Conservation (phyloP, 2,113 vertebrate species). For the Dinomys branickii region DNA sequence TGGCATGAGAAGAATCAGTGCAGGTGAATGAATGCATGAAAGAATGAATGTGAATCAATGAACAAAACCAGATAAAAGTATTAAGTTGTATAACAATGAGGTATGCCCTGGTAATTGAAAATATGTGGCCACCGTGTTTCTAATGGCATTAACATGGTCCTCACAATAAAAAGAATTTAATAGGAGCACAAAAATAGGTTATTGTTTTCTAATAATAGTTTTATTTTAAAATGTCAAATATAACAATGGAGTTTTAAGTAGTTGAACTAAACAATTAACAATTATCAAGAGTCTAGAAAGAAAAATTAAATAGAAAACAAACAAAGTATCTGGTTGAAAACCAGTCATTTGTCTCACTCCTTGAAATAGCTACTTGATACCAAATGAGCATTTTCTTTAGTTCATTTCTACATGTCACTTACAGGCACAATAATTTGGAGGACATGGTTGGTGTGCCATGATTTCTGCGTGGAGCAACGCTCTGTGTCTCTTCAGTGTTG, state of each 20-base stretch:
- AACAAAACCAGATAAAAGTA: neutral
- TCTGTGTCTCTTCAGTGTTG: neutral
- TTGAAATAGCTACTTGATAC: constrained; percentile 9
- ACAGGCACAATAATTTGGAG: neutral
- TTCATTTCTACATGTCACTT: neutral
- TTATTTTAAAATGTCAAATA: neutral
- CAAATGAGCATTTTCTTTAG: neutral
- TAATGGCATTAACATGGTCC: neutral
- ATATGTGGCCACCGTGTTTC: neutral
- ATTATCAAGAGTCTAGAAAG: neutral
- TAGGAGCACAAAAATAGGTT: neutral
- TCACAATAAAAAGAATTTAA: neutral
- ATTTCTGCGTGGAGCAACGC: neutral
- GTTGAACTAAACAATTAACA: neutral
- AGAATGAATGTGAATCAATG: neutral
- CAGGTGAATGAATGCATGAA: neutral
- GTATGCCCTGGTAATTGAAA: neutral
- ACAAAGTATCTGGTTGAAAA: neutral
- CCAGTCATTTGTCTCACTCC: neutral
- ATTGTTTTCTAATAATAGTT: neutral
- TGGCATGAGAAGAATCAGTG: neutral
- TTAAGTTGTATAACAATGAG: neutral
- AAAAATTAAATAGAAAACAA: neutral
- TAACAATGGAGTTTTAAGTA: neutral
- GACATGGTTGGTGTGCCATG: neutral